A percentile compares a stretch with the other conserved stretches of the same genome.
These are phyloP conservation scores for Anas capensis DNA, from an alignment of 2,797 vertebrate genomes.

Conservation along the genomic window DNA sequence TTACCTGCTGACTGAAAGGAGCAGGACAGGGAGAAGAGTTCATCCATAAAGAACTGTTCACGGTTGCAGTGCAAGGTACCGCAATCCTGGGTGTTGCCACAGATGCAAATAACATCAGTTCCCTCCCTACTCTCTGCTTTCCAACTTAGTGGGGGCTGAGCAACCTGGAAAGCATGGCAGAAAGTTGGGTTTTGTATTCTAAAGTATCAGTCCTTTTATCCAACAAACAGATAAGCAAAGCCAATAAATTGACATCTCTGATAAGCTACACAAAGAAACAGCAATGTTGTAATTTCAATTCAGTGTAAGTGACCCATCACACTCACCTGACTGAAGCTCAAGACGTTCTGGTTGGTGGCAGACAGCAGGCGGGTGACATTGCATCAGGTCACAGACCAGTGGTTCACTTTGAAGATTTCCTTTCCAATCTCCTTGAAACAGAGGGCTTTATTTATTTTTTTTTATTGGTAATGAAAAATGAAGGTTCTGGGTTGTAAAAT, in stretches of 20 bases:
- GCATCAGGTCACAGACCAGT: not conserved
- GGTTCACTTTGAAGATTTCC: not conserved
- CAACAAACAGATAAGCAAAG: not conserved
- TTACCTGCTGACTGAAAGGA: not conserved
- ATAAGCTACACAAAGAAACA: not conserved
- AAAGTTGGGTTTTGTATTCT: not conserved
- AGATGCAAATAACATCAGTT: not conserved
- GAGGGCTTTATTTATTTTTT: not conserved
- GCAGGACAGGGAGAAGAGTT: not conserved
- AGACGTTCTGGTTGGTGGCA: not conserved
- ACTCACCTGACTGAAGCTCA: not conserved
- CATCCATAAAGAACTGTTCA: not conserved
- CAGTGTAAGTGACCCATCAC: not conserved
- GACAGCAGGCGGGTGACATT: not conserved
- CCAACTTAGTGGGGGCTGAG: fast-evolving
- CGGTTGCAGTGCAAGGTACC: not conserved
- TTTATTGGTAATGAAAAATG: not conserved
- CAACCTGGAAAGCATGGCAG: not conserved
- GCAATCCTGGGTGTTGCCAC: not conserved
- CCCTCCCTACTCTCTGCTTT: not conserved
- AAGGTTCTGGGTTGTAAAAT: not conserved
- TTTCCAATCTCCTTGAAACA: not conserved
- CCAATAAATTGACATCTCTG: not conserved
- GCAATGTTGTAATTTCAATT: not conserved
- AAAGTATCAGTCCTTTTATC: not conserved